Evolutionary conservation across 2,797 vertebrate species (phyloP).

Genomic region (Scarus forsteni): DNA sequence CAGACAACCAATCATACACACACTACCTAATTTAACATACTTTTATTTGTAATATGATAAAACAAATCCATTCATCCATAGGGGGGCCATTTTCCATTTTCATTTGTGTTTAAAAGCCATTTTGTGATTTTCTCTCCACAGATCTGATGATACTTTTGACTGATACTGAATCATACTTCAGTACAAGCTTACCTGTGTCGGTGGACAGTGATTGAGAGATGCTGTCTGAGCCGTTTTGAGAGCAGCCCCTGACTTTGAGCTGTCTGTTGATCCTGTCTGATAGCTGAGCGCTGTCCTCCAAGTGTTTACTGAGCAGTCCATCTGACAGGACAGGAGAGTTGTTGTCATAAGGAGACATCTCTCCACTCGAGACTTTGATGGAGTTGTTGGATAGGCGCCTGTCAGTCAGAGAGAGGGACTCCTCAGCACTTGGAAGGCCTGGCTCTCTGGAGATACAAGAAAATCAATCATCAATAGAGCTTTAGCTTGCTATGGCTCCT

Average conservation of each 20-base stretch:
- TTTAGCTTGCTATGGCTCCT: no score
- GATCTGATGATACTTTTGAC: background rate
- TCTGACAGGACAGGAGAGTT: constrained; percentile 92
- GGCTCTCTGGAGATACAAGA: constrained; percentile 79
- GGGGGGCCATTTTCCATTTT: no score
- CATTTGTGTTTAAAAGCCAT: no score
- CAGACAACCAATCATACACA: no score
- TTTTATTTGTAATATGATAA: no score
- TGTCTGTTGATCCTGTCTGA: constrained; percentile 80
- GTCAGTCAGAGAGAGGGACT: constrained; percentile 85
- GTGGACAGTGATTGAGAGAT: constrained; percentile 79
- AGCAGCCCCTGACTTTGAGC: constrained; percentile 70
- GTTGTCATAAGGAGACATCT: constrained; percentile 97
- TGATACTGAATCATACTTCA: background rate
- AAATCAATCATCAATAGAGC: background rate
- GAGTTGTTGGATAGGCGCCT: constrained; percentile 91
- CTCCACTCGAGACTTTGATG: constrained; percentile 92
- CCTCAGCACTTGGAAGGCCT: constrained; percentile 79
- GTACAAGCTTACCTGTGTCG: constrained; percentile 83
- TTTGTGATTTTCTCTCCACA: no score
- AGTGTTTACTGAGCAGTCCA: constrained; percentile 80
- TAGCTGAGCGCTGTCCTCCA: constrained; percentile 68
- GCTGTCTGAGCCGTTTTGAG: constrained; percentile 83
- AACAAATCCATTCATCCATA: no score
- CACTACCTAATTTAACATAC: no score